These are phyloP conservation scores for Asteroscopus sphinx DNA, from an alignment of 2,888 invertebrate genomes.

Conservation along the genomic window DNA sequence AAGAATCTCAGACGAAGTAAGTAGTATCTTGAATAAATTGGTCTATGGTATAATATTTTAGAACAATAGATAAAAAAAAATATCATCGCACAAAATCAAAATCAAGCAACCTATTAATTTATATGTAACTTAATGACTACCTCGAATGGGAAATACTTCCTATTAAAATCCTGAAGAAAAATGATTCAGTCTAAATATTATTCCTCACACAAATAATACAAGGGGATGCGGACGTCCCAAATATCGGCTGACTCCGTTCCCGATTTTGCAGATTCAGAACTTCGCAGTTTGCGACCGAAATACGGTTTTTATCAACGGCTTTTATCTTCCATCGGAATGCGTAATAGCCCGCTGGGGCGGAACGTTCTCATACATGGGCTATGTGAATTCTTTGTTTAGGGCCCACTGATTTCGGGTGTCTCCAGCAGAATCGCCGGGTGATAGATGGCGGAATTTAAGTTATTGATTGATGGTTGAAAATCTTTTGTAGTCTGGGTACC, in stretches of 20 bases:
- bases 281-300: constrained; percentile 42
- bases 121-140: too few species aligned
- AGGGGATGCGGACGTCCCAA: constrained; percentile 9
- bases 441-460: constrained; percentile 46
- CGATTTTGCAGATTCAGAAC: constrained; percentile 52
- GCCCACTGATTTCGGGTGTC: constrained; percentile 43
- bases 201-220: constrained; percentile 9
- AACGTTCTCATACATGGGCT: constrained; percentile 38
- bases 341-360: constrained; percentile 42
- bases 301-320: too few species aligned
- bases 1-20: neutral
- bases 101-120: too few species aligned
- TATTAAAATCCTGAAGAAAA: too few species aligned
- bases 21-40: too few species aligned
- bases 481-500: constrained; percentile 18
- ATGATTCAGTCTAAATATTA: constrained; percentile 6
- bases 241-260: constrained; percentile 19
- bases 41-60: too few species aligned
- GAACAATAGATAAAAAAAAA: too few species aligned
- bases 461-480: constrained; percentile 53
- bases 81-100: too few species aligned
- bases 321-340: constrained; percentile 51
- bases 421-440: constrained; percentile 31
- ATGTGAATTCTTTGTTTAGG: constrained; percentile 45
- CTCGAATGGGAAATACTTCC: too few species aligned